Conservation (phyloP, 2,888 invertebrate species). For the Spilarctia lutea region DNA sequence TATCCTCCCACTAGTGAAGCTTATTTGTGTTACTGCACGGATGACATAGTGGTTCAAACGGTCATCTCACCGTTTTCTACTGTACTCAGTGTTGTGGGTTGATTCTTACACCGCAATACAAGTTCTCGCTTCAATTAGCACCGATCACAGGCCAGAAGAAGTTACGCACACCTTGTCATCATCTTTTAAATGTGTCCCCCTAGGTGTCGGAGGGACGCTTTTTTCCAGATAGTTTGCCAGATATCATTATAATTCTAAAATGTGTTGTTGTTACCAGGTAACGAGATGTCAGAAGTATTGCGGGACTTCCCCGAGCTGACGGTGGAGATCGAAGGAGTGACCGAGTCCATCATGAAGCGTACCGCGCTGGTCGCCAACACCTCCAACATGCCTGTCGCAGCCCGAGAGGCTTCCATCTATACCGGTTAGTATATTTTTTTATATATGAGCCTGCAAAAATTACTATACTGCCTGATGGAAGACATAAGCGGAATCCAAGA, state of each 20-base stretch:
- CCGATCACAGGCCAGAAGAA: no score
- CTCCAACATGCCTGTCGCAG: slow-evolving; percentile 99
- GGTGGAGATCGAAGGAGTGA: slow-evolving; percentile 98
- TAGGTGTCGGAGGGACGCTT: no score
- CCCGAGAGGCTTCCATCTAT: slow-evolving; percentile 99
- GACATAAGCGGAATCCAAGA: no score
- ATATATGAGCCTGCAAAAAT: no score
- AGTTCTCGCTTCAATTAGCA: background rate
- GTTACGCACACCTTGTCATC: no score
- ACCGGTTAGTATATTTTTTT: slow-evolving; percentile 89
- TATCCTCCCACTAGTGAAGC: slow-evolving; percentile 19
- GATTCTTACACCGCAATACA: background rate
- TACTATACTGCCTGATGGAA: no score
- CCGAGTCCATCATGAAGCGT: slow-evolving; percentile 99
- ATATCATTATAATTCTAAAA: background rate
- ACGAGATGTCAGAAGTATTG: slow-evolving; percentile 99
- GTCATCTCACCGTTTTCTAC: no score
- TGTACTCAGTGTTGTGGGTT: no score
- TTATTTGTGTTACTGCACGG: no score
- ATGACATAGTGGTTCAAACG: no score
- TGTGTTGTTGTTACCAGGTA: slow-evolving; percentile 81
- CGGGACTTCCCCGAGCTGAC: slow-evolving; percentile 99
- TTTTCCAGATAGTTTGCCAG: no score
- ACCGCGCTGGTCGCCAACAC: slow-evolving; percentile 99
- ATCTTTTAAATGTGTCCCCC: no score